phyloP scores from a whole-genome alignment of 2,797 vertebrate genomes.

The Odontamblyopus lacepedii region DNA sequence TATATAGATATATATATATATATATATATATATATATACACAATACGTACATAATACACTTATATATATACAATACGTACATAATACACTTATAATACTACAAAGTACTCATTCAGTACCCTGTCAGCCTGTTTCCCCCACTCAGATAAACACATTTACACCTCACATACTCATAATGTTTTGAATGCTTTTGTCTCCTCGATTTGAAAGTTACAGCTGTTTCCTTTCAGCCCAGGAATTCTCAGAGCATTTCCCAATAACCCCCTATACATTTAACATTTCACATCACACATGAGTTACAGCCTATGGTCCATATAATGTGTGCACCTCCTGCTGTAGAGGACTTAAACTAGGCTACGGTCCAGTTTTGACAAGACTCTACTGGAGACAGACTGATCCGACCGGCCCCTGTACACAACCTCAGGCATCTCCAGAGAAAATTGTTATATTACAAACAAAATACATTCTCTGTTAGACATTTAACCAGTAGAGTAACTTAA shows the following conservation, averaged over 20 bases:
- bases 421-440: constrained; percentile 31
- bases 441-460: constrained; percentile 36
- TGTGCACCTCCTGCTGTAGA: constrained; percentile 14
- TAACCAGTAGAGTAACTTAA: neutral
- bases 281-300: constrained; percentile 13
- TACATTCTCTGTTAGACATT: constrained; percentile 20
- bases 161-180: neutral
- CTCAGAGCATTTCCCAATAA: neutral
- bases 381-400: constrained; percentile 17
- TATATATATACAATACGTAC: no score
- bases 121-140: neutral
- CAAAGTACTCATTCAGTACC: neutral
- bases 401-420: constrained; percentile 20
- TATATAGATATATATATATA: no score
- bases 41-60: no score
- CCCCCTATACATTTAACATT: constrained; percentile 3
- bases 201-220: constrained; percentile 2
- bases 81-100: neutral
- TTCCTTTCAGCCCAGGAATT: constrained; percentile 7
- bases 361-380: constrained; percentile 16
- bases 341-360: neutral
- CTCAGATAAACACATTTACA: constrained; percentile 4
- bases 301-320: constrained; percentile 17
- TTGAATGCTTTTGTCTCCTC: constrained; percentile 1
- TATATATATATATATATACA: no score